These are phyloP conservation scores for Zoanthus solanderi DNA, from an alignment of 92 coral and sea anemone genomes.

Conservation along the genomic window DNA sequence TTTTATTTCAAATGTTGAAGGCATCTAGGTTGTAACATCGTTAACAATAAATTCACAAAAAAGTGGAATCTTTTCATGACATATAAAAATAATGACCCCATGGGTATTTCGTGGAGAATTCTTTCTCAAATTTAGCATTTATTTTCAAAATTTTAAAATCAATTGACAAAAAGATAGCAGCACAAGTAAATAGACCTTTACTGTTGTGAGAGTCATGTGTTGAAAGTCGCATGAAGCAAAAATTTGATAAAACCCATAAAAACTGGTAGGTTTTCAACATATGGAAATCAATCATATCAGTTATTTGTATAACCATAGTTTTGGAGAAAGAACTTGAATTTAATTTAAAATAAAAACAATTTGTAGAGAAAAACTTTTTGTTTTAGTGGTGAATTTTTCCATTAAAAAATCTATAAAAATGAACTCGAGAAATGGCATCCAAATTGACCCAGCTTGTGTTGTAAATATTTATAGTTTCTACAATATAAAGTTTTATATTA, in stretches of 20 bases:
- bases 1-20: background rate
- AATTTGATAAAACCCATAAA: background rate
- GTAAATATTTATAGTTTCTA: constrained; percentile 16
- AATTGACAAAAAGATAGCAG: background rate
- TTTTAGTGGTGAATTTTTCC: too few species aligned
- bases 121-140: constrained; percentile 24
- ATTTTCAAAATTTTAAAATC: background rate
- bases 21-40: background rate
- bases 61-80: background rate
- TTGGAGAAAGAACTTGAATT: background rate
- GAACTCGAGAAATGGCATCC: too few species aligned
- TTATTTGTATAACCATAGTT: background rate
- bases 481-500: constrained; percentile 13
- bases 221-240: background rate
- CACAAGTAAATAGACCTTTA: background rate
- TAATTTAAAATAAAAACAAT: background rate
- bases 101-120: constrained; percentile 34
- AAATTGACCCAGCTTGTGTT: background rate
- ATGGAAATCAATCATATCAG: background rate
- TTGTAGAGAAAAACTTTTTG: too few species aligned
- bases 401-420: background rate
- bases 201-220: background rate
- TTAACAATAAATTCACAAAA: background rate
- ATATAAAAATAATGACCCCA: constrained; percentile 24
- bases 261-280: background rate